Evolutionary conservation across 2,113 vertebrate species (phyloP), one percentile per base, ranked within the genome.

Genomic region (Pionites leucogaster): DNA sequence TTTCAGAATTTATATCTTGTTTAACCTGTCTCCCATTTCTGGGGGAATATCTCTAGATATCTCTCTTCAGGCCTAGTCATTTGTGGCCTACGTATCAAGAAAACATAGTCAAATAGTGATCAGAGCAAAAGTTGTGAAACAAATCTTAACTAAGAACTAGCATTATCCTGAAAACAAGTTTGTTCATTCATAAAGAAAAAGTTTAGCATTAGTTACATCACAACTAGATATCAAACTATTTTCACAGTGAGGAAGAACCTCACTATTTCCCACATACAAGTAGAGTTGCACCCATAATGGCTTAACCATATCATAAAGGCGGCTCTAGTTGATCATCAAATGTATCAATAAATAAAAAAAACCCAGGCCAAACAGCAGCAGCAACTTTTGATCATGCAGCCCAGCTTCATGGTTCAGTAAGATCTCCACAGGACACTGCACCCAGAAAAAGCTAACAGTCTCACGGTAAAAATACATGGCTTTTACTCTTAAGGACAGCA

Each of bases 1-100:
- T 89, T 59, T 96, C 53, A 89, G 77, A 96, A 82, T 74, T 79
- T 86, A 83, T 57, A 82, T 42, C 37, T 81, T 79, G 41, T 50
- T 92, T 37, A 37, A 74, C 23, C 44, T 39, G 31, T 22, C 46
- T 50, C 67, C 60, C 60, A 44, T 65, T 65, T 55, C 16, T 1
- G 0, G 6, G 19, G 12, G 3, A 52, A 24, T 39, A 57, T 59
- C 64, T 74, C 44, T 75, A 84, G 67, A 33, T 80, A 70, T 23
- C 86, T 64, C 35, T 31, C 44, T 82, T 70, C n/a, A 22, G 79
- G 47, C 17, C 49, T 4, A 18, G 62, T 85, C 24, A 82, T 47
- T 88, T 46, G 18, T 44, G 29, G 53, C 60, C 20, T 53, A 69
- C 24, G 13, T 15, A 44, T 23, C 12, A 57, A 57, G 46, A 76